Percentiles rank a stretch among this genome's conserved stretches.
Conservation (phyloP, 1,140 invertebrate species). For the Ips typographus region DNA sequence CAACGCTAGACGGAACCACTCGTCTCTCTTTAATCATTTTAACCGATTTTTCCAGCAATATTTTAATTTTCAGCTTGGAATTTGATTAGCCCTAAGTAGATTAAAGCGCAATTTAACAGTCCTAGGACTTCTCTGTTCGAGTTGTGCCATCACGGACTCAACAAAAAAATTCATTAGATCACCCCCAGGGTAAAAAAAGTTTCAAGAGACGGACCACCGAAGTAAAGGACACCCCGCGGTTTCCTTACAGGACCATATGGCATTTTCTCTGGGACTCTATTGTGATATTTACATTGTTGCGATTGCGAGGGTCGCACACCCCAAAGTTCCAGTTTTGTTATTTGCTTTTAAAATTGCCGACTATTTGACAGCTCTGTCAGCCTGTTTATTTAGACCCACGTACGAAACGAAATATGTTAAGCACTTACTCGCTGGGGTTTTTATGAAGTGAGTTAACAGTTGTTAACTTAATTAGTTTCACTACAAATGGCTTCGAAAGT, state of each 20-base stretch:
- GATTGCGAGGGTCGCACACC: conserved; percentile 29
- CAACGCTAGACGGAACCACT: conserved; percentile 11
- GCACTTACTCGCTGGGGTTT: conserved; percentile 14
- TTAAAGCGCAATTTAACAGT: conserved; percentile 12
- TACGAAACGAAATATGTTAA: conserved; percentile 30
- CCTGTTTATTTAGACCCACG: conserved; percentile 25
- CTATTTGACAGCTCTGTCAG: conserved; percentile 33
- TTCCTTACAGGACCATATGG: conserved; percentile 34
- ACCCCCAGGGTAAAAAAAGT: neutral
- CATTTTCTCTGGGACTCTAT: conserved; percentile 27
- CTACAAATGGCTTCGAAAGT: conserved; percentile 19
- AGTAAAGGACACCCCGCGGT: conserved; percentile 37
- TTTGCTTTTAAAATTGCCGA: conserved; percentile 31
- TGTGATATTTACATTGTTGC: conserved; percentile 38
- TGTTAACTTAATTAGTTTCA: conserved; percentile 28
- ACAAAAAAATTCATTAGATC: neutral
- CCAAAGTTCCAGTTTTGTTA: conserved; percentile 19
- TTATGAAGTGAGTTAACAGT: conserved; percentile 26
- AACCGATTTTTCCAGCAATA: conserved; percentile 13
- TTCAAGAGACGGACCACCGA: conserved; percentile 34
- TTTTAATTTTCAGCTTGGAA: conserved; percentile 19
- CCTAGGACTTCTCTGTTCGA: too few relatives aligned
- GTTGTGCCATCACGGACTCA: too few relatives aligned
- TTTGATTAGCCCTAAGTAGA: conserved; percentile 16
- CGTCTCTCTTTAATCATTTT: conserved; percentile 20